Evolutionary conservation across 2,888 invertebrate genomes (phyloP).

Genomic region (Drosophila buzzatii): DNA sequence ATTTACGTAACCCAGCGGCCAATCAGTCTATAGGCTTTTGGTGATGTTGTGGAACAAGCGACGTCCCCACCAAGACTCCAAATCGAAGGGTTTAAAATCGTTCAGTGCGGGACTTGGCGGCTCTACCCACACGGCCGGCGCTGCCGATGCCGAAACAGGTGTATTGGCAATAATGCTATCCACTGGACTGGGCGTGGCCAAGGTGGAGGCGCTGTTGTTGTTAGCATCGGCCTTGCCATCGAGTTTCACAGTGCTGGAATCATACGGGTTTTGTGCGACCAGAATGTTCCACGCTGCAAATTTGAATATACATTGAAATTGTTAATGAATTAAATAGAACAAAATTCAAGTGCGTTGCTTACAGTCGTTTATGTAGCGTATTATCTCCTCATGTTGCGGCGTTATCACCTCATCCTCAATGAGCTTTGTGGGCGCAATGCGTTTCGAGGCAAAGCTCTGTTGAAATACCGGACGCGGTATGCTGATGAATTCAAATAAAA

Average conservation of each 20-base stretch:
- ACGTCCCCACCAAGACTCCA: constrained; percentile 96
- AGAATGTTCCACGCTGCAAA: constrained; percentile 84
- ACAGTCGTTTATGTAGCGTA: constrained; percentile 95
- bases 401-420: constrained; percentile 87
- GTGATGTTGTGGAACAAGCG: constrained; percentile 94
- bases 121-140: constrained; percentile 88
- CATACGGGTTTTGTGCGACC: constrained; percentile 84
- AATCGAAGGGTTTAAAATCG: constrained; percentile 95
- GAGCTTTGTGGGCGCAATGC: constrained; percentile 85
- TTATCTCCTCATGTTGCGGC: constrained; percentile 94
- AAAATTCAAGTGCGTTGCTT: constrained; percentile 84
- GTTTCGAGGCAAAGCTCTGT: constrained; percentile 77
- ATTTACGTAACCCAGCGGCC: constrained; percentile 18
- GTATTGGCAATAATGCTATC: constrained; percentile 74
- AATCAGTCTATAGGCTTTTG: constrained; percentile 88
- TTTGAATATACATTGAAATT: not conserved
- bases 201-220: constrained; percentile 75
- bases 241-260: constrained; percentile 61
- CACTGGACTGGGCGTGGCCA: constrained; percentile 83
- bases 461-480: constrained; percentile 94
- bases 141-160: constrained; percentile 69
- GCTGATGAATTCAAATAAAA: constrained; percentile 86
- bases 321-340: not conserved
- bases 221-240: constrained; percentile 78
- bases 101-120: constrained; percentile 89